Evolutionary conservation across 2,113 vertebrate species (phyloP), one percentile per base, ranked within the genome.

Genomic region (Bubo scandiacus): DNA sequence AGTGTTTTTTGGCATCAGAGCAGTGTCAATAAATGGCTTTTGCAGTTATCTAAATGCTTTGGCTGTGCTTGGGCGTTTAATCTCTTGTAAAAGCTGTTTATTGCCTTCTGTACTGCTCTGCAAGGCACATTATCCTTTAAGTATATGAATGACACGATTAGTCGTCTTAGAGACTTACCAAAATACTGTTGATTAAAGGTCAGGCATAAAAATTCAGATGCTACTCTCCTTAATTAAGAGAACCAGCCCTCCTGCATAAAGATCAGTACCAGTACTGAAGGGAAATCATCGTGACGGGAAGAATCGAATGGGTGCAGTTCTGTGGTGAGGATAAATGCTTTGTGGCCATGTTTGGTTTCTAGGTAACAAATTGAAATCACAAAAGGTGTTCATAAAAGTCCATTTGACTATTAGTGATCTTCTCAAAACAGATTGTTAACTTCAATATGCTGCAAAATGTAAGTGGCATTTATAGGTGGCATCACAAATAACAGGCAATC

Each of bases 1-100:
- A 82, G 94, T 71, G 91, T 0, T 5, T 57, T 86, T 72, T 88
- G 71, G 79, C 78, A 88, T 71, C 63, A 43, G 88, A 78, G 63
- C 78, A 23, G 63, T 17, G 58, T 55, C 92, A 91, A 71, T 91
- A 94, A 96, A 85, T 92, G 89, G 84, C 66, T 96, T 92, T 92
- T 88, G 92, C 93, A 95, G 95, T 95, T 96, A 97, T 96, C 95
- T 93, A 81, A 90, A 94, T 42, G 90, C 89, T 91, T 95, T 27
- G 55, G 90, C 79, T 83, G 71, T 84, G 88, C 82, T 83, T 43
- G 85, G 94, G 88, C 45, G 52, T 96, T 95, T 96, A 97, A 97
- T 97, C 95, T 97, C 93, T 88, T 96, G 84, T 92, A 97, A 94
- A 96, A 96, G 81, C 94, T 87, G 89, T 96, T 97, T 96, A 96